A percentile compares a stretch with the other conserved stretches of the same genome.
These are phyloP conservation scores for Sinopyrophorus schimmeli DNA, from an alignment of 2,888 invertebrate genomes.

Conservation along the genomic window DNA sequence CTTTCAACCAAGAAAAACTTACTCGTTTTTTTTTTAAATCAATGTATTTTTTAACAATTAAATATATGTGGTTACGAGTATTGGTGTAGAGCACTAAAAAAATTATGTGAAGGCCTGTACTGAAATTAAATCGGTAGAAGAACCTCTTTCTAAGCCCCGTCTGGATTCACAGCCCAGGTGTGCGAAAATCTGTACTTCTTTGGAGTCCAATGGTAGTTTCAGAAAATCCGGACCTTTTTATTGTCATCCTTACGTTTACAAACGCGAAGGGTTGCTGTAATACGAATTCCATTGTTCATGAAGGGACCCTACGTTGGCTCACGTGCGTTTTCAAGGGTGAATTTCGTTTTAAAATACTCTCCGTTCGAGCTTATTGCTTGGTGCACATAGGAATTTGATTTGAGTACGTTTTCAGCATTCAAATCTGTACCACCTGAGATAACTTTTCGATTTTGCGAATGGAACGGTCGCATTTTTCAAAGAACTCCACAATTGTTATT, in stretches of 20 bases:
- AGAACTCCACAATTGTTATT: too few species aligned
- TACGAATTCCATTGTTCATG: conserved; percentile 39
- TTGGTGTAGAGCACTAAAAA: conserved; percentile 1
- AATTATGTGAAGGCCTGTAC: conserved; percentile 36
- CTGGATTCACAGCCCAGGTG: conserved; percentile 40
- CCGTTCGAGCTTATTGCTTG: conserved; percentile 13
- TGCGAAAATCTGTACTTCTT: conserved; percentile 38
- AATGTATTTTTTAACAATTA: too few species aligned
- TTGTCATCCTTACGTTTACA: conserved; percentile 9
- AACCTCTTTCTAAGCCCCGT: conserved; percentile 39
- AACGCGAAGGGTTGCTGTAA: conserved; percentile 33
- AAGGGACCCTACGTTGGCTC: conserved; percentile 34
- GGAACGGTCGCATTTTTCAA: too few species aligned
- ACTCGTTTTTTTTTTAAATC: neutral
- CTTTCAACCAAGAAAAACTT: too few species aligned
- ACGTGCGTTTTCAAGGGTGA: conserved; percentile 41
- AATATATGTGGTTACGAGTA: neutral
- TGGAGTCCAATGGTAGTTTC: conserved; percentile 20
- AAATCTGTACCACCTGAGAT: conserved; percentile 14
- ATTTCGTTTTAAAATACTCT: conserved; percentile 34
- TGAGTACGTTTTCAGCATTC: conserved; percentile 13
- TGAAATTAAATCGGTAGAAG: conserved; percentile 20
- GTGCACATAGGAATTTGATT: conserved; percentile 23
- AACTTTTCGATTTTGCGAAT: too few species aligned
- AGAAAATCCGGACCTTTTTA: conserved; percentile 10